Percentiles rank a stretch among this genome's conserved stretches.
phyloP scores from a whole-genome alignment of 2,797 vertebrate genomes.

The Tragopan temminckii region DNA sequence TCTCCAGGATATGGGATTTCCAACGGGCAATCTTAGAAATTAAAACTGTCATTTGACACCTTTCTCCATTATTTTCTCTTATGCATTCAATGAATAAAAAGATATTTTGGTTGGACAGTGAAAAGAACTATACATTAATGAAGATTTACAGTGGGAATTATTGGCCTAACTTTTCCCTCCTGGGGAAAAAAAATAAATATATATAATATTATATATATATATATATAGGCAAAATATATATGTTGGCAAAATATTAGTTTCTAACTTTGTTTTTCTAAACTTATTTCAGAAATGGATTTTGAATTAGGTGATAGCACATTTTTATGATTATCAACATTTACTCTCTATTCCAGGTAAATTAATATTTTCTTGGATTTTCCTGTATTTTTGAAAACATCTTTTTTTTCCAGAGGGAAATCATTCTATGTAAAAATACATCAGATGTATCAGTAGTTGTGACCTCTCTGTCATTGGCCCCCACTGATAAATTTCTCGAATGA shows the following conservation, averaged over 20 bases:
- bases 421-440: constrained; percentile 15
- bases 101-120: not conserved
- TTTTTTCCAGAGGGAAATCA: not conserved
- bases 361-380: not conserved
- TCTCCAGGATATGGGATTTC: not conserved
- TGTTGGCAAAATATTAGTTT: not conserved
- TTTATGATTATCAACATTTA: not conserved
- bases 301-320: not conserved
- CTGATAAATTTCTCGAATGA: constrained; percentile 37
- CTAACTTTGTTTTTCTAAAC: not conserved
- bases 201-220: no score
- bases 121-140: not conserved
- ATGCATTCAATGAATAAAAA: not conserved
- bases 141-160: not conserved
- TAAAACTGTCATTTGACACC: not conserved
- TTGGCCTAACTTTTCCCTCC: not conserved
- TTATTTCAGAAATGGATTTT: not conserved
- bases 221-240: no score
- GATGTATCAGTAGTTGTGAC: constrained; percentile 23
- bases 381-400: not conserved
- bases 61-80: not conserved
- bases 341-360: not conserved
- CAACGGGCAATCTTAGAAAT: not conserved
- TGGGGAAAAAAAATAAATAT: no score
- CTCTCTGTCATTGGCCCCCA: constrained; percentile 28